These are phyloP conservation scores for Caiman crocodilus DNA, from an alignment of 2,797 vertebrate genomes.

Conservation along the genomic window DNA sequence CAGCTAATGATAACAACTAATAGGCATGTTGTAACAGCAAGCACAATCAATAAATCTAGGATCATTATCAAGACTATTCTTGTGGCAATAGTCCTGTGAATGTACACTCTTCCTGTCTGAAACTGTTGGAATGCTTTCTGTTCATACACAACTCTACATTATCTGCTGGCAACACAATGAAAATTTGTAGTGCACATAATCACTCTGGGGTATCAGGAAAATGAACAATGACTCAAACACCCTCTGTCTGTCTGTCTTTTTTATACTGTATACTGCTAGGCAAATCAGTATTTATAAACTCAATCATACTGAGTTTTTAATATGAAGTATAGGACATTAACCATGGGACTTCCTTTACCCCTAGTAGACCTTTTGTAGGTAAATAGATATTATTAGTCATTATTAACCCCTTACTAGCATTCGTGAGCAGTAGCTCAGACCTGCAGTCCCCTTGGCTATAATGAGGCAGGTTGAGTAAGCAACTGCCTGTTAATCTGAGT, in stretches of 20 bases:
- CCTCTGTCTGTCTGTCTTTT: slow-evolving; percentile 43
- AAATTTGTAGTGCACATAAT: slow-evolving; percentile 39
- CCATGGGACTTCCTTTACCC: slow-evolving; percentile 13
- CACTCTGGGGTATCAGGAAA: not conserved
- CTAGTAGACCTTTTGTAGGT: not conserved
- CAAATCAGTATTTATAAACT: slow-evolving; percentile 7
- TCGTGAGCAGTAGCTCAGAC: not conserved
- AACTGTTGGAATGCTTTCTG: slow-evolving; percentile 20
- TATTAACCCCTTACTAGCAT: slow-evolving; percentile 26
- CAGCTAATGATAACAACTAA: slow-evolving; percentile 18
- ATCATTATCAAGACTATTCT: slow-evolving; percentile 31
- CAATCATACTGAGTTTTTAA: slow-evolving; percentile 7
- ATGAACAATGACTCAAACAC: slow-evolving; percentile 12
- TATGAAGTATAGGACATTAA: slow-evolving; percentile 13
- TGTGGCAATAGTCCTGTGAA: slow-evolving; percentile 17
- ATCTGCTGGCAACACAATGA: slow-evolving; percentile 43
- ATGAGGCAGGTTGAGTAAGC: not conserved
- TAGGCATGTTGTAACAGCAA: slow-evolving; percentile 53
- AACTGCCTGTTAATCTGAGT: not conserved
- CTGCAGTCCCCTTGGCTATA: not conserved
- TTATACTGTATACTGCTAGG: slow-evolving; percentile 37
- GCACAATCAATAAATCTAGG: slow-evolving; percentile 46
- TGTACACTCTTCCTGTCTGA: slow-evolving; percentile 14
- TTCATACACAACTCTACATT: slow-evolving; percentile 7
- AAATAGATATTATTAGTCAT: not conserved